These are phyloP conservation scores for Saturnia japonica DNA, from an alignment of 2,888 invertebrate species.

Conservation along the genomic window DNA sequence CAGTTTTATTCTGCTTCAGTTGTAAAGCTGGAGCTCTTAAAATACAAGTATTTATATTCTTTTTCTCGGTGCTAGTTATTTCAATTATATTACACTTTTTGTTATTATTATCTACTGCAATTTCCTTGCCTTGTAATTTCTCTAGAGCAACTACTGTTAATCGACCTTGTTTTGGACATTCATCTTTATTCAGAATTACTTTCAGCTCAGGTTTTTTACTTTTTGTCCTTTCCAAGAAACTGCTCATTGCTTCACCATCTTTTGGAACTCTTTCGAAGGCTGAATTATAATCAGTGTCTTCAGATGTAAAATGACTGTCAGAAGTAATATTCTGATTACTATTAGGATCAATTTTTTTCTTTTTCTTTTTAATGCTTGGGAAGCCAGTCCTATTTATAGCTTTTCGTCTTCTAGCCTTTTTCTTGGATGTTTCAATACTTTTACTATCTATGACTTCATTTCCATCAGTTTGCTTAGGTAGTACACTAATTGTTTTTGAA, in stretches of 20 bases:
- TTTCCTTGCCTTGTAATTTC: slow-evolving; percentile 80
- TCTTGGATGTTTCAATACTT: slow-evolving; percentile 52
- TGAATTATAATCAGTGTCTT: slow-evolving; percentile 70
- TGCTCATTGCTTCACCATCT: slow-evolving; percentile 85
- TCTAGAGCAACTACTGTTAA: slow-evolving; percentile 84
- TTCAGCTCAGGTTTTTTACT: slow-evolving; percentile 72
- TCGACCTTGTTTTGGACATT: slow-evolving; percentile 77
- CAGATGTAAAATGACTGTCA: slow-evolving; percentile 66
- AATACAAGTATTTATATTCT: slow-evolving; percentile 58
- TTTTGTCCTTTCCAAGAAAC: slow-evolving; percentile 84
- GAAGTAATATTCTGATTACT: slow-evolving; percentile 49
- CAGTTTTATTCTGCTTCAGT: slow-evolving; percentile 66
- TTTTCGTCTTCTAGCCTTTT: slow-evolving; percentile 85
- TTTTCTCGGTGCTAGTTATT: slow-evolving; percentile 49
- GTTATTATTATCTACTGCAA: slow-evolving; percentile 50
- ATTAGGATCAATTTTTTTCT: slow-evolving; percentile 82
- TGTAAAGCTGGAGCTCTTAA: slow-evolving; percentile 72
- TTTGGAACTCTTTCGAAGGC: slow-evolving; percentile 86
- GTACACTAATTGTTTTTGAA: slow-evolving; percentile 51
- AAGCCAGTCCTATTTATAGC: slow-evolving; percentile 94
- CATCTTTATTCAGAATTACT: slow-evolving; percentile 76
- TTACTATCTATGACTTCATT: slow-evolving; percentile 54
- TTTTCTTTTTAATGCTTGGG: slow-evolving; percentile 91
- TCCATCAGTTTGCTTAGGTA: slow-evolving; percentile 54
- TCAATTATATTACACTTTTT: slow-evolving; percentile 41